These are phyloP conservation scores for Eleutherodactylus coqui DNA, from an alignment of 2,797 vertebrate species.

Conservation along the genomic window DNA sequence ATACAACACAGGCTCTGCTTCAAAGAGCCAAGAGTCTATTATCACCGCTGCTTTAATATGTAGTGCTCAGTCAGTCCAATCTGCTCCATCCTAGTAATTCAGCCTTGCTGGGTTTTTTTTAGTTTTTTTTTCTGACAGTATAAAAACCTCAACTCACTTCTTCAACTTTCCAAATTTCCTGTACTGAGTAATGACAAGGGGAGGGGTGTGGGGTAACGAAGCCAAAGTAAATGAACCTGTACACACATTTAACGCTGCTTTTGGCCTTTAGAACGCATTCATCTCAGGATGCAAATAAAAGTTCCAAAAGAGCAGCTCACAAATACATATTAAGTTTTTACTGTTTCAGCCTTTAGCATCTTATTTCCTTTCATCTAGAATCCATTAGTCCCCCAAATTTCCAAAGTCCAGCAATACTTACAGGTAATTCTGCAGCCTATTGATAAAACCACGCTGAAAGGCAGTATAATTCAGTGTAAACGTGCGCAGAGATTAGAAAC, in stretches of 20 bases:
- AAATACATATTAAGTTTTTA: background rate
- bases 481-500: slow-evolving; percentile 30
- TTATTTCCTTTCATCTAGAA: background rate
- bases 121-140: slow-evolving; percentile 20
- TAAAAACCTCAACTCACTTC: background rate
- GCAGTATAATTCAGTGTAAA: slow-evolving; percentile 14
- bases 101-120: slow-evolving; percentile 24
- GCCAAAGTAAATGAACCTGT: background rate
- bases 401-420: background rate
- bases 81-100: slow-evolving; percentile 33
- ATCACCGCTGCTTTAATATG: slow-evolving; percentile 48
- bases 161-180: background rate
- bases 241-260: background rate
- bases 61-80: slow-evolving; percentile 33
- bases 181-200: background rate
- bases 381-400: background rate
- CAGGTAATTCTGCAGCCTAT: background rate
- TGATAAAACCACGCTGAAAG: background rate
- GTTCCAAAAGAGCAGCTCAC: background rate
- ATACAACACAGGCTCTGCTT: slow-evolving; percentile 36
- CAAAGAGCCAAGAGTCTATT: slow-evolving; percentile 58
- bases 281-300: background rate
- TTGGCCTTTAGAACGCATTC: background rate
- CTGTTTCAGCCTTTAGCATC: background rate
- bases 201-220: background rate